Base-by-base conservation (phyloP, 2,113 vertebrate genomes). In the Coturnix japonica region DNA sequence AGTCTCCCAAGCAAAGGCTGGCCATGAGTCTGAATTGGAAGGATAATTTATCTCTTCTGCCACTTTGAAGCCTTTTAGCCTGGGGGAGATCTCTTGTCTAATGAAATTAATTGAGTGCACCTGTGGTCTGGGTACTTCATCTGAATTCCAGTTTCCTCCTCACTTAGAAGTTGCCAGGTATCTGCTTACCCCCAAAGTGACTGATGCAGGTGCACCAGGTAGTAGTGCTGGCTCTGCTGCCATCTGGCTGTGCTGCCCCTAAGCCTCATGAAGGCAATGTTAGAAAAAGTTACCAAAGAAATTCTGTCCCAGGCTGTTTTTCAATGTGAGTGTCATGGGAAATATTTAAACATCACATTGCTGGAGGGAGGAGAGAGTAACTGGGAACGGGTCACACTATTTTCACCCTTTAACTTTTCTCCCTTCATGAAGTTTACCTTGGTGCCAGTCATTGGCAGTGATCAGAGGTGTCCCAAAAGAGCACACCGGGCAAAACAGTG, bases 31-130 rank as follows among this genome's bases (percentile, higher is more conserved):
- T 94, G 94, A 93, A 93, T n/a, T 88, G 93, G 72, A 95, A 93
- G 81, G 81, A 90, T 95, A 93, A 95, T 96, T 96, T 93, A 96
- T 96, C 94, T 96, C 86, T 70, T 89, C 56, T 1, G 16, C 73
- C 66, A 91, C 88, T 96, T 91, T 88, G 90, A 93, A 95, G 94
- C 39, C 72, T 92, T 96, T 85, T 79, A 94, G 90, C 90, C 90
- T 89, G 47, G 28, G 57, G 95, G 85, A 85, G 46, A 95, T 89
- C 39, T 66, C 70, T 95, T 89, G 86, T 92, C 90, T 96, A 94
- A 95, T 84, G 90, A 93, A 95, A 94, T 94, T 94, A 95, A 93
- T 94, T 89, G 95, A 86, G 94, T 69, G 73, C 11, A 4, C 87
- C 83, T 96, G 87, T 61, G 95, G 65, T 19, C 78, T 54, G 69